Percentiles rank a stretch among this genome's conserved stretches.
Conservation (phyloP, 2,113 vertebrate species). For the Labeo rohita region DNA sequence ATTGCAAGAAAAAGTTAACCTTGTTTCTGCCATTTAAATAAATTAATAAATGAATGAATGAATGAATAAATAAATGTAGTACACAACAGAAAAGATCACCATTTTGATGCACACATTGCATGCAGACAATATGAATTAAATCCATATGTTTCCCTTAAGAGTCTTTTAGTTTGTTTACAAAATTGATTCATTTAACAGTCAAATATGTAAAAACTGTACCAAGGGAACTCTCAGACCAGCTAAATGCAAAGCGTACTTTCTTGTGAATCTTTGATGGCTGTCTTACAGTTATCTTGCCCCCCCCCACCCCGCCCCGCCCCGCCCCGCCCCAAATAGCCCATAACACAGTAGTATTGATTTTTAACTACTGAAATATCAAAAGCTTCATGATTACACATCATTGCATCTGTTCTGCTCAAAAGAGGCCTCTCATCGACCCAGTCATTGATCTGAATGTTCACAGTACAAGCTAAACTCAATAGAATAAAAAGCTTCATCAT, state of each 20-base stretch:
- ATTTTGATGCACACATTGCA: neutral
- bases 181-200: neutral
- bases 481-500: slow-evolving; percentile 33
- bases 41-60: no score
- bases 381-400: slow-evolving; percentile 42
- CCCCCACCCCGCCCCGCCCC: no score
- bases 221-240: neutral
- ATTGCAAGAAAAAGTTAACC: no score
- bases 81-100: neutral
- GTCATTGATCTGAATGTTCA: slow-evolving; percentile 38
- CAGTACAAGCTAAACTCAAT: slow-evolving; percentile 20
- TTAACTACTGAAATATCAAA: slow-evolving; percentile 50
- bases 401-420: slow-evolving; percentile 25
- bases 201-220: neutral
- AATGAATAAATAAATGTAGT: neutral
- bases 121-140: neutral
- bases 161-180: neutral
- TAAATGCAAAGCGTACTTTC: neutral
- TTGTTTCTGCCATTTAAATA: no score
- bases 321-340: slow-evolving; percentile 4
- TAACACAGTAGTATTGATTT: slow-evolving; percentile 34
- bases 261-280: neutral
- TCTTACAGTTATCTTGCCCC: neutral
- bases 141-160: neutral
- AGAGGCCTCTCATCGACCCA: slow-evolving; percentile 27